phyloP scores from a whole-genome alignment of 2,888 invertebrate species.

The Leptothorax acervorum region DNA sequence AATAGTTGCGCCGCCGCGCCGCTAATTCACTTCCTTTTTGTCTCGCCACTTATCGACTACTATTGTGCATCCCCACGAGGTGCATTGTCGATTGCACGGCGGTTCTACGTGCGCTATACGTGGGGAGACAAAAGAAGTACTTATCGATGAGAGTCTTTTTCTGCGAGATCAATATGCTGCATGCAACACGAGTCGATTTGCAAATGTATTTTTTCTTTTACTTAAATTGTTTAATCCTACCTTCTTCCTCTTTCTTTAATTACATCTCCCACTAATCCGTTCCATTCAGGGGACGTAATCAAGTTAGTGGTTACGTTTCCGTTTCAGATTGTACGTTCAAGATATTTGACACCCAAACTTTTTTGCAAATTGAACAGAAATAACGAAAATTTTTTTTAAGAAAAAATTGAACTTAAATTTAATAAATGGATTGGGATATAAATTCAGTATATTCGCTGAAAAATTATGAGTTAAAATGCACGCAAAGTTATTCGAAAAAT shows the following conservation, averaged over 20 bases:
- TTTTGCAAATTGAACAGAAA: not conserved
- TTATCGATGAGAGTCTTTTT: slow-evolving; percentile 64
- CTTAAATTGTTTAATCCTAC: slow-evolving; percentile 1
- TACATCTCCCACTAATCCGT: not conserved
- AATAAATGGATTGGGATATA: not conserved
- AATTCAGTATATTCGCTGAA: not conserved
- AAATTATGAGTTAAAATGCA: not conserved
- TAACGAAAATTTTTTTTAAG: not conserved
- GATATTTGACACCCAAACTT: not conserved
- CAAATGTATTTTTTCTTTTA: slow-evolving; percentile 11
- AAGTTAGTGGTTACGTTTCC: not conserved
- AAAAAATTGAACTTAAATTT: not conserved
- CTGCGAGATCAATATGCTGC: slow-evolving; percentile 71
- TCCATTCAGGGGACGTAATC: not conserved
- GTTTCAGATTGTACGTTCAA: not conserved
- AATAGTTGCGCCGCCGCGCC: slow-evolving; percentile 64
- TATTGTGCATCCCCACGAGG: slow-evolving; percentile 29
- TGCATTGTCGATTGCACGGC: slow-evolving; percentile 32
- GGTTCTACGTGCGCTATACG: not conserved
- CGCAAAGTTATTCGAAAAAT: not conserved
- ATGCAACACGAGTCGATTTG: slow-evolving; percentile 72
- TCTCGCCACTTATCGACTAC: slow-evolving; percentile 44
- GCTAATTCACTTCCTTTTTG: slow-evolving; percentile 41
- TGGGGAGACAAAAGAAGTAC: slow-evolving; percentile 37
- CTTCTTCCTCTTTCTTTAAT: slow-evolving; percentile 17